Base-by-base conservation (phyloP, 2,888 invertebrate species). In the Nemotelus pantherinus region DNA sequence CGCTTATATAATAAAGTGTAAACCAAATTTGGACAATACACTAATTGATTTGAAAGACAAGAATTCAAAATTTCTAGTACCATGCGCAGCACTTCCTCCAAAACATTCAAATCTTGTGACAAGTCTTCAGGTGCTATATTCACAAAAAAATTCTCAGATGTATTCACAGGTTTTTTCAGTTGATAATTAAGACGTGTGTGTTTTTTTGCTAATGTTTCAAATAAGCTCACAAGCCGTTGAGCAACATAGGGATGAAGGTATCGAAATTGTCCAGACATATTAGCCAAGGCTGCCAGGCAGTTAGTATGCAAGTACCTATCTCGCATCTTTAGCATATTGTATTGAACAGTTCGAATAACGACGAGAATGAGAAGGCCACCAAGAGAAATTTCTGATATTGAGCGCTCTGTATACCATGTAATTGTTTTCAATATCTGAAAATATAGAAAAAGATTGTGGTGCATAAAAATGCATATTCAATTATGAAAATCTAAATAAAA, bases 231-330 rank as follows among this genome's bases (percentile, higher is more conserved):
- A 79, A 99, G 88, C 83, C 97, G 91, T 87, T 99, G 99, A 77
- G 98, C 95, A 6, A 98, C 99, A 85, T 98, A 97, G 0, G 98
- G 96, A 87, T 98, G 97, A 41, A 99, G 89, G 77, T 95, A 92
- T 83, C 95, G 91, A 86, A 99, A 99, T 84, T 94, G 93, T 81
- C 93, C 93, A 55, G 98, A 98, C 99, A 99, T 99, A 84, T 99
- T 99, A 25, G 99, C 99, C 82, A 99, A 90, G 4, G 99, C 98
- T 2, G 99, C 99, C 80, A 99, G 89, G 85, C 99, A 99, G 88
- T 99, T 99, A 2, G 98, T 99, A 86, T 99, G 99, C 39, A 99
- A 90, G 87, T 99, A 99, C 87, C 98, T 97, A 86, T 98, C 98
- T 81, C 97, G 90, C 89, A 97, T 97, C 85, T 97, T 93, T 79